Base-by-base conservation (phyloP, 2,797 vertebrate genomes). In the Typhlichthys subterraneus region DNA sequence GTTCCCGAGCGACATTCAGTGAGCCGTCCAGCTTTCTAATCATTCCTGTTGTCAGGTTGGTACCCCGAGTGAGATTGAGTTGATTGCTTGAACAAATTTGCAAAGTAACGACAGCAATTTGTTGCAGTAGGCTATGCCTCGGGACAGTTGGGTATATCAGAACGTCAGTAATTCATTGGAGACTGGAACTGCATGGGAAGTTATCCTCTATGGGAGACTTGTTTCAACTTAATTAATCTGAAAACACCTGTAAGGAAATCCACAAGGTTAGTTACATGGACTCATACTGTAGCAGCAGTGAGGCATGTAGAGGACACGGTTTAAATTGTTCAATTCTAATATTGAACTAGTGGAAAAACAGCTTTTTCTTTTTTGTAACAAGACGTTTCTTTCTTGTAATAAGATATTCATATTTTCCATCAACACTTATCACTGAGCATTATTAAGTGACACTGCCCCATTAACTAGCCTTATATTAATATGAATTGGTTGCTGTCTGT, bases 41-140 rank as follows among this genome's bases (percentile, higher is more conserved):
- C 88, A 88, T 85, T 83, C 75, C 78, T 81, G 85, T 88, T 90
- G 89, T 89, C 85, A 85, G 87, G 85, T 73, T 57, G 76, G 50
- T 75, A 84, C 79, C 89, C 84, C 88, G 72, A 86, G 87, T 86
- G 87, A 91, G 90, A 89, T 87, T 61, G 80, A 86, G 84, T 73
- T 88, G 89, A 91, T 89, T 91, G 88, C 87, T 88, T 89, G 89
- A 85, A 84, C 89, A 92, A 91, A 92, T 91, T 91, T 91, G 87
- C 87, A 88, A 90, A 90, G 87, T 88, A 90, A 91, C 82, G 77
- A 92, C 80, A 42, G 87, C 85, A 88, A 88, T 91, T 92, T 91
- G 78, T 72, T 62, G 75, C 79, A 69, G 81, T 7, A 29, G 23
- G 23, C 23, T 29, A 60, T 60, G 77, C 76, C 86, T 66, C 65